These are phyloP conservation scores for Pseudomyrmex flavicornis DNA, from an alignment of 1,140 invertebrate genomes.

Conservation along the genomic window DNA sequence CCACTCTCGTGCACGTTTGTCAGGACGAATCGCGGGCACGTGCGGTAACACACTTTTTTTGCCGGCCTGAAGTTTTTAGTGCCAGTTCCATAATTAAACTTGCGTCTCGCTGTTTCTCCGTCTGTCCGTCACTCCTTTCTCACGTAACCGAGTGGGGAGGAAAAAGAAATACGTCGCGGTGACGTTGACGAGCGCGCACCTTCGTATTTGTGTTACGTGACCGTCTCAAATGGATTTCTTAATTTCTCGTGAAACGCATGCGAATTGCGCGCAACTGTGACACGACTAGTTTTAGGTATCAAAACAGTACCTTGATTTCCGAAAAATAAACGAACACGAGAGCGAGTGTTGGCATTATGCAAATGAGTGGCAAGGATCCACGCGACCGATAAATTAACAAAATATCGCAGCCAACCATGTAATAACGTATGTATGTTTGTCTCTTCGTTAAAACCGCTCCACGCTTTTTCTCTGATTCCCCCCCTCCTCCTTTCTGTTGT, in stretches of 20 bases:
- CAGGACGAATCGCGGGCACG: constrained; percentile 60
- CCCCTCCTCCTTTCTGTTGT: not conserved
- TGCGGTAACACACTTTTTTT: constrained; percentile 73
- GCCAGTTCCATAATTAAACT: constrained; percentile 81
- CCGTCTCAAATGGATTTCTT: constrained; percentile 39
- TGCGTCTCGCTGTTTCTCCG: constrained; percentile 81
- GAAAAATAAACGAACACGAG: not conserved
- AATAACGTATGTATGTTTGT: constrained; percentile 62
- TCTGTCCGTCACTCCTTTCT: constrained; percentile 76
- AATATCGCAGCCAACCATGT: constrained; percentile 58
- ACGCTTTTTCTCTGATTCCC: constrained; percentile 8
- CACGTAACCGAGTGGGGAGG: constrained; percentile 19
- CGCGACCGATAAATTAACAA: constrained; percentile 68
- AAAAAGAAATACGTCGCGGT: constrained; percentile 26
- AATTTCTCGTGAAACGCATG: constrained; percentile 27
- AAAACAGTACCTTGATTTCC: not conserved
- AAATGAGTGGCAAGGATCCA: constrained; percentile 22
- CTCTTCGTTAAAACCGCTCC: constrained; percentile 52
- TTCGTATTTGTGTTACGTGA: constrained; percentile 50
- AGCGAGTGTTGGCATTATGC: not conserved
- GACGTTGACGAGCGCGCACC: constrained; percentile 40
- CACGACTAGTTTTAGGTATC: not conserved
- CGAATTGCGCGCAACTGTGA: not conserved
- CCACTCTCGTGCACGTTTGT: constrained; percentile 48
- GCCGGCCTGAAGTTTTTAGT: constrained; percentile 80